Base-by-base conservation (phyloP, 37 sponge, comb jelly and placozoan species). In the Geodia barretti region DNA sequence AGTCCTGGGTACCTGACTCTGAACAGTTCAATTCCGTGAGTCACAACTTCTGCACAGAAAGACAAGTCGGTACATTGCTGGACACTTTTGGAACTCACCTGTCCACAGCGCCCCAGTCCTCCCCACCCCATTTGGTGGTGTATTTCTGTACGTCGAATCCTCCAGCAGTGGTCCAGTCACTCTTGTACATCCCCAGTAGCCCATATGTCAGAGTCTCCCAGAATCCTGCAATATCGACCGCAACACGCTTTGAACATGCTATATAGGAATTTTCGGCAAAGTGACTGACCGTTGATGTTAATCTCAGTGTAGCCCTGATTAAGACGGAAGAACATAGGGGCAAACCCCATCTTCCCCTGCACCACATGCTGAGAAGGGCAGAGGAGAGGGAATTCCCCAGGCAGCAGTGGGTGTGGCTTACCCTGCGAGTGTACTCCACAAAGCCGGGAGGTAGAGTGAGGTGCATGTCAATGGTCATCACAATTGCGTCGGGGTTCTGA, bases 91-190 rank as follows among this genome's bases (percentile, higher is more conserved):
- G 7, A 7, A 47, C 75, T 89, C 37, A 92, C 92, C 72, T 92
- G 88, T 92, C 92, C 33, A 92, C 33, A 26, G 78, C 33, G 41
- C 87, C 92, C 92, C 92, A 92, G 71, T 92, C 92, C 68, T 92
- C 92, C 68, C 92, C 92, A 58, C 92, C 92, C 92, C 92, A 92
- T 54, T 86, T 83, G 39, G 28, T 36, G 21, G 36, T 83, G 84
- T 85, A 92, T n/a, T 79, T 77, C 26, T 34, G 58, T 1, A 40
- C 35, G 76, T 92, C 59, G 39, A 84, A 83, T 25, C 92, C 92
- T 25, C 88, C 88, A 74, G 83, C 72, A 17, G 39, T 58, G 4
- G 2, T 60, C 92, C 92, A 92, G 73, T 92, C 92, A n/a, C 78
- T 64, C 67, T 92, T 92, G 74, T 60, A 92, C 88, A 92, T 43